phyloP scores from a whole-genome alignment of 2,797 vertebrate species.

The Miopithecus talapoin region DNA sequence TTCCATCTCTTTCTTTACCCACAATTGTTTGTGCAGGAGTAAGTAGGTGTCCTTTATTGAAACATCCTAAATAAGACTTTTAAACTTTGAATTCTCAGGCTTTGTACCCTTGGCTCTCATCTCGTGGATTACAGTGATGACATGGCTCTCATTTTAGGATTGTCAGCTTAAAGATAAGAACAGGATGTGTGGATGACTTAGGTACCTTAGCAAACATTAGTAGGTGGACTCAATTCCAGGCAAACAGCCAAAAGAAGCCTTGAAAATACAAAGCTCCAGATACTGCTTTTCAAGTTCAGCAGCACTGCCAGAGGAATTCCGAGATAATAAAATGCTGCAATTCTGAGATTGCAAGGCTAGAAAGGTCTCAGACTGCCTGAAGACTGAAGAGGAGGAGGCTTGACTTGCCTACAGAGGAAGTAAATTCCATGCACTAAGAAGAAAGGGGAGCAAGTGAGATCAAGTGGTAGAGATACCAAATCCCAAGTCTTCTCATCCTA shows the following conservation, averaged over 20 bases:
- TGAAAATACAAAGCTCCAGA: neutral
- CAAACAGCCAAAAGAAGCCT: neutral
- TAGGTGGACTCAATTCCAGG: neutral
- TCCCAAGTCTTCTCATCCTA: neutral
- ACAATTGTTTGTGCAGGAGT: too few species aligned
- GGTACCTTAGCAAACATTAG: neutral
- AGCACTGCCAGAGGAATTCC: neutral
- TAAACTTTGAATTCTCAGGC: neutral
- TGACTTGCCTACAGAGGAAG: accelerated
- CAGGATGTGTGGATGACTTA: neutral
- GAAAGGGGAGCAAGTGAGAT: neutral
- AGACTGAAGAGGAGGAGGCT: neutral
- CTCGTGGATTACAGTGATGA: accelerated
- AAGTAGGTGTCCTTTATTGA: neutral
- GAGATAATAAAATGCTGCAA: neutral
- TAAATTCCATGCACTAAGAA: neutral
- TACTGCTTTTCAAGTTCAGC: neutral
- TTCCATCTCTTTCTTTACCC: neutral
- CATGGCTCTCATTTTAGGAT: accelerated
- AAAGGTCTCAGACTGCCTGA: neutral
- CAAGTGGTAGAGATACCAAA: neutral
- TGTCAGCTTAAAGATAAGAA: neutral
- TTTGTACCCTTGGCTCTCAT: neutral
- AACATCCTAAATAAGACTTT: neutral
- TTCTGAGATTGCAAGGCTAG: accelerated